phyloP scores from a whole-genome alignment of 2,888 invertebrate genomes.

The Leptinotarsa juncta region DNA sequence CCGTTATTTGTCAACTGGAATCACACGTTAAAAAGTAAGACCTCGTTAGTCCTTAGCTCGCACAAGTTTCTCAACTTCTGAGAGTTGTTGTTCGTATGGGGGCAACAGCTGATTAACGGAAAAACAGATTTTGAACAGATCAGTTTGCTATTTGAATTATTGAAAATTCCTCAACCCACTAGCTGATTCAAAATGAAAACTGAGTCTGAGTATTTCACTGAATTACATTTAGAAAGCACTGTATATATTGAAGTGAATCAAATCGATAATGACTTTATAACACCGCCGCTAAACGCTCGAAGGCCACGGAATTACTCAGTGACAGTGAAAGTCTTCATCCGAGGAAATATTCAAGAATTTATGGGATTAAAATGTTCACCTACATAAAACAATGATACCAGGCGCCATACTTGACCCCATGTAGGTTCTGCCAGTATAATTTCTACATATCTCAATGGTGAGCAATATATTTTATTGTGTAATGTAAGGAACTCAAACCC shows the following conservation, averaged over 20 bases:
- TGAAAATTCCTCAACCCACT: too few relatives aligned
- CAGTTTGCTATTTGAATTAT: too few relatives aligned
- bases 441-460: conserved; percentile 10
- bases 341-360: background rate
- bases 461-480: conserved; percentile 14
- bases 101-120: too few relatives aligned
- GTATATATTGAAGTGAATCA: background rate
- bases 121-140: too few relatives aligned
- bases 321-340: conserved; percentile 14
- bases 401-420: conserved; percentile 16
- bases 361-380: conserved; percentile 11
- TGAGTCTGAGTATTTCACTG: too few relatives aligned
- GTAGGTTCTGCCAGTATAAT: conserved; percentile 5
- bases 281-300: background rate
- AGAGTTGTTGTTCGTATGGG: too few relatives aligned
- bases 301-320: background rate
- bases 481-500: conserved; percentile 10
- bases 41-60: too few relatives aligned
- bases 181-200: too few relatives aligned
- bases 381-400: conserved; percentile 15
- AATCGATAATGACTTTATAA: background rate
- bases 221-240: too few relatives aligned
- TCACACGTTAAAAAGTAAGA: too few relatives aligned
- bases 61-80: too few relatives aligned
- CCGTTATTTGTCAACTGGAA: too few relatives aligned